Conservation (phyloP, 2,797 vertebrate species). For the Champsocephalus gunnari region DNA sequence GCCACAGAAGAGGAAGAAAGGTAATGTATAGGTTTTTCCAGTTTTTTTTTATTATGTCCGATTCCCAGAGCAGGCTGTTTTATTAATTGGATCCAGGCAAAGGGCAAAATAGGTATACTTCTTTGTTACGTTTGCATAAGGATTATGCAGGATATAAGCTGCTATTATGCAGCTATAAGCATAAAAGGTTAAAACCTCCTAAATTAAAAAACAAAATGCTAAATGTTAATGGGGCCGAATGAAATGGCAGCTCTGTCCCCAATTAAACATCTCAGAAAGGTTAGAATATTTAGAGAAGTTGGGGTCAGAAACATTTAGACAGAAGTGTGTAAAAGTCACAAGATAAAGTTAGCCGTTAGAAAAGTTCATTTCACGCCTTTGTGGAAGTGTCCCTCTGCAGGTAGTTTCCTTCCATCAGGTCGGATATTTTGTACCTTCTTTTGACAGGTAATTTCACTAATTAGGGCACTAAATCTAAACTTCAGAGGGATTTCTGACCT, state of each 20-base stretch:
- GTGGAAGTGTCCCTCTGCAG: conserved; percentile 21
- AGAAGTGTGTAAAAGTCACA: conserved; percentile 25
- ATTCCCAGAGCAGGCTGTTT: conserved; percentile 6
- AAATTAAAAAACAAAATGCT: conserved; percentile 10
- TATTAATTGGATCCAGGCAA: conserved; percentile 26
- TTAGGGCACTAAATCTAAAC: conserved; percentile 51
- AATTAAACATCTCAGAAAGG: conserved; percentile 47
- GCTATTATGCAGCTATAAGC: background rate
- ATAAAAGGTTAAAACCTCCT: conserved; percentile 1
- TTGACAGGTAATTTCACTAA: conserved; percentile 56
- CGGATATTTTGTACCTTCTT: conserved; percentile 25
- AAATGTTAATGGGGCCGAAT: conserved; percentile 16
- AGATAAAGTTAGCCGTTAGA: conserved; percentile 37
- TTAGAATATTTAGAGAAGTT: conserved; percentile 31
- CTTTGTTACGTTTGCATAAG: background rate
- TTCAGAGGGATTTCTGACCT: conserved; percentile 24
- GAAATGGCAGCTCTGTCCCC: conserved; percentile 17
- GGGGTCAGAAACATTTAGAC: conserved; percentile 17
- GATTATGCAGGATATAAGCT: conserved; percentile 3
- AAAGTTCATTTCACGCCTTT: conserved; percentile 29
- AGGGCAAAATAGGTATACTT: conserved; percentile 14
- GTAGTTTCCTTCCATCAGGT: conserved; percentile 51
- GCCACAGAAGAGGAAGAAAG: conserved; percentile 1
- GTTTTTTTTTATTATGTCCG: conserved; percentile 22
- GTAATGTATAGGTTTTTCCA: background rate